Percentiles rank a stretch among this genome's conserved stretches.
These are phyloP conservation scores for Anguilla megastoma DNA, from an alignment of 2,797 vertebrate genomes.

Conservation along the genomic window DNA sequence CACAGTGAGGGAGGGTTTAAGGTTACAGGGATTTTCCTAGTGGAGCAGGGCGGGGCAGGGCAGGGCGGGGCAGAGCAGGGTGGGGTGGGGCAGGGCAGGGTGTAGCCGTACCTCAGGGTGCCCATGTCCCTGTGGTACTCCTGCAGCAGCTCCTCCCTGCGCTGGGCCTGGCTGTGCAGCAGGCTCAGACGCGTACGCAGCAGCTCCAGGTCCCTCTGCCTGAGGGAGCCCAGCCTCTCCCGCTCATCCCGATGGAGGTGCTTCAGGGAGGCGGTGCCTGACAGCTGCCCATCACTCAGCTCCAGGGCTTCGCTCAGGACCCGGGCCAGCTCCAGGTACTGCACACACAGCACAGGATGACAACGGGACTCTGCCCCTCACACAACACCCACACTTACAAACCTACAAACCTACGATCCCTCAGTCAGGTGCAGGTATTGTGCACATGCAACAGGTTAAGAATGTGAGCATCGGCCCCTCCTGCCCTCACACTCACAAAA, in stretches of 20 bases:
- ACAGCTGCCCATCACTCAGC: slow-evolving; percentile 68
- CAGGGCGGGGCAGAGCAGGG: not conserved
- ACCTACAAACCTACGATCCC: not conserved
- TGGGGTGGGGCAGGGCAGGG: not conserved
- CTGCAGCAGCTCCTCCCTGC: slow-evolving; percentile 65
- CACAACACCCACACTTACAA: slow-evolving; percentile 10
- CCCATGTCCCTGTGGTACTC: slow-evolving; percentile 57
- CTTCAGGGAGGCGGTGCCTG: slow-evolving; percentile 64
- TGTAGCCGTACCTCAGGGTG: slow-evolving; percentile 65
- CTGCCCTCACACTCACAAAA: no score
- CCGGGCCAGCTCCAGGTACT: slow-evolving; percentile 71
- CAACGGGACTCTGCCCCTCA: not conserved
- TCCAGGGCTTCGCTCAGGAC: slow-evolving; percentile 67
- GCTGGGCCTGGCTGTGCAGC: slow-evolving; percentile 63
- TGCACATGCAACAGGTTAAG: not conserved
- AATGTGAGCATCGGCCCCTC: not conserved
- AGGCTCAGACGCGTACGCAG: slow-evolving; percentile 64
- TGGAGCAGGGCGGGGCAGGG: not conserved
- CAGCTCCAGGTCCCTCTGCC: slow-evolving; percentile 65
- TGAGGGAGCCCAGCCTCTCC: slow-evolving; percentile 52
- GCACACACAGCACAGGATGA: not conserved
- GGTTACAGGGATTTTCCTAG: not conserved
- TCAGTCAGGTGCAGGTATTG: not conserved
- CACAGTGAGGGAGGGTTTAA: not conserved
- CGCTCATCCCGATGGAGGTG: slow-evolving; percentile 65